phyloP scores from a whole-genome alignment of 2,797 vertebrate genomes.

The Coregonus sp. region DNA sequence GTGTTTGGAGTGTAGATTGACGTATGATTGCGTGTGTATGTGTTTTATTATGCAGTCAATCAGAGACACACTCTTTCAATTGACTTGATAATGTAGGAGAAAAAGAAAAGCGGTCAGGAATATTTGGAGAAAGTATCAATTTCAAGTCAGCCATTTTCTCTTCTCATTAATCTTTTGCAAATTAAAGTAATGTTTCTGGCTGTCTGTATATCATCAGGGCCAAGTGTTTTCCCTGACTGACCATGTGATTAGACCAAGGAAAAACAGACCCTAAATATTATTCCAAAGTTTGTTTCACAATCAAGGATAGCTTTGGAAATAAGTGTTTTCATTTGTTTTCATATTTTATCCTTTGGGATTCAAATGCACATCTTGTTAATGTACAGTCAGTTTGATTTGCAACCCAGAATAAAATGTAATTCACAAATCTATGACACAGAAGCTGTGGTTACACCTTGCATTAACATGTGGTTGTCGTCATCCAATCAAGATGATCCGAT shows the following conservation, averaged over 20 bases:
- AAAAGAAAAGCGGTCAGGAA: slow-evolving; percentile 37
- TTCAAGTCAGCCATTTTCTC: slow-evolving; percentile 37
- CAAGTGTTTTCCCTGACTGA: slow-evolving; percentile 2
- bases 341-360: no score
- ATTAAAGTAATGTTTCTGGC: slow-evolving; percentile 41
- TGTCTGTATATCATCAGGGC: slow-evolving; percentile 14
- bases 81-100: slow-evolving; percentile 12
- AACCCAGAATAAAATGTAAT: no score
- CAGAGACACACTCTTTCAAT: slow-evolving; percentile 37
- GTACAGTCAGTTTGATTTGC: no score
- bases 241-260: background rate
- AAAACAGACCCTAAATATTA: no score
- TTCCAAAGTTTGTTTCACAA: no score
- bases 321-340: no score
- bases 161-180: slow-evolving; percentile 11
- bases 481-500: no score
- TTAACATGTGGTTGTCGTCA: no score
- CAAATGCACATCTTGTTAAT: no score
- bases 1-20: slow-evolving; percentile 35
- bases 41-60: slow-evolving; percentile 2
- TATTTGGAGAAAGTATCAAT: slow-evolving; percentile 38
- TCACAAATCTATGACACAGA: no score
- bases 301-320: no score
- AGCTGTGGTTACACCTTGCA: no score
- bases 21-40: slow-evolving; percentile 6